Evolutionary conservation across 2,888 invertebrate species (phyloP).

Genomic region (Torymus tubicola): DNA sequence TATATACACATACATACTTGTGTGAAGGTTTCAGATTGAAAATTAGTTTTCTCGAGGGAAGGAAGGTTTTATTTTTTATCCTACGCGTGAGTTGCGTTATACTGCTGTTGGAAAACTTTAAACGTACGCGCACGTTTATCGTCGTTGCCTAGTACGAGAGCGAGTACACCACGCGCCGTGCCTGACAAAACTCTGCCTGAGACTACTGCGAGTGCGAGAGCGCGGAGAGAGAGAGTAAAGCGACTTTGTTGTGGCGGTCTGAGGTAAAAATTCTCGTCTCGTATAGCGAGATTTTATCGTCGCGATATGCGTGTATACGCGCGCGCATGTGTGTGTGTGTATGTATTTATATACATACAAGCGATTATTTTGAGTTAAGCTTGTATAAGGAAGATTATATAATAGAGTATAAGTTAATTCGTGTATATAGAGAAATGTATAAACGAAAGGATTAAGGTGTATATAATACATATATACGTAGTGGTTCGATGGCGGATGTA

Average conservation of each 20-base stretch:
- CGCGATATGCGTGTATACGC: not conserved
- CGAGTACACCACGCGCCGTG: not conserved
- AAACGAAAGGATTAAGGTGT: too few species aligned
- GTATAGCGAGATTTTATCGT: not conserved
- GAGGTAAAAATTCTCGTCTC: not conserved
- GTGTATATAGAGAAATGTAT: too few species aligned
- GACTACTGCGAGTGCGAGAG: slow-evolving; percentile 25
- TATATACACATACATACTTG: too few species aligned
- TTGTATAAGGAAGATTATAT: too few species aligned
- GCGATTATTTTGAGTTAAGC: too few species aligned
- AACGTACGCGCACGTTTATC: slow-evolving; percentile 6
- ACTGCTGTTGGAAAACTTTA: not conserved
- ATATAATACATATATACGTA: too few species aligned
- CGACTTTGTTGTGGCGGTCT: too few species aligned
- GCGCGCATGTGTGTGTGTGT: too few species aligned
- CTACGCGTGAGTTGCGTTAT: not conserved
- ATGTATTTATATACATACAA: too few species aligned
- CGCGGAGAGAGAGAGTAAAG: not conserved
- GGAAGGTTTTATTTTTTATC: slow-evolving; percentile 4
- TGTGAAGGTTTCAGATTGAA: not conserved
- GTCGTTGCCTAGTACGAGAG: not conserved
- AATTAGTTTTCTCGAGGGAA: slow-evolving; percentile 5
- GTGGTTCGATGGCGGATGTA: too few species aligned
- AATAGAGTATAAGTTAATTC: too few species aligned
- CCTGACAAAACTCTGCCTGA: slow-evolving; percentile 48